Percentiles rank a stretch among this genome's conserved stretches.
Conservation (phyloP, 2,113 vertebrate species). For the Camelus dromedarius region DNA sequence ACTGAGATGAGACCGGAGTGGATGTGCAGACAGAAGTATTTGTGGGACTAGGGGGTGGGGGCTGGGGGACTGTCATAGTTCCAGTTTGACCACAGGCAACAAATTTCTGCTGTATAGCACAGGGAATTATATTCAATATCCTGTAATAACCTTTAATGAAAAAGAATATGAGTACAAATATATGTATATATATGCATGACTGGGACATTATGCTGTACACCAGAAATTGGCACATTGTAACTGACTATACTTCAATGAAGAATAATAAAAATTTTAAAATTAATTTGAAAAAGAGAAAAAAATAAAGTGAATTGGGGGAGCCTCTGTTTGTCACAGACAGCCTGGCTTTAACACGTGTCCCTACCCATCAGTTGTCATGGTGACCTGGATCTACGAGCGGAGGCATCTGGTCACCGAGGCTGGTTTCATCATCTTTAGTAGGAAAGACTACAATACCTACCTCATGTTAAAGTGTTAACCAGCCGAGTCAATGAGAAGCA, state of each 20-base stretch:
- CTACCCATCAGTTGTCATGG: neutral
- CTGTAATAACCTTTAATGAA: no score
- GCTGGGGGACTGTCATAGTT: neutral
- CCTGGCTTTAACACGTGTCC: neutral
- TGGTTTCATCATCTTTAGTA: neutral
- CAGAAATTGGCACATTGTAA: no score
- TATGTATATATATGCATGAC: no score
- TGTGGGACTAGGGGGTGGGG: no score
- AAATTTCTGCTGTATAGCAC: no score
- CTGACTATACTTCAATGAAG: no score
- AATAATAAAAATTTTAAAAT: no score
- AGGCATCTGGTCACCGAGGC: neutral
- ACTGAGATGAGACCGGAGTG: neutral
- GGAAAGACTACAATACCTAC: neutral
- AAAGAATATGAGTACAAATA: no score
- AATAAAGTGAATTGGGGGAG: neutral
- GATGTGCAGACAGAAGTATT: neutral
- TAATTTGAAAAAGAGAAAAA: no score
- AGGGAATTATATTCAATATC: no score
- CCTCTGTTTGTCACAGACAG: neutral
- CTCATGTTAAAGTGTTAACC: neutral
- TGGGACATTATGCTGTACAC: no score
- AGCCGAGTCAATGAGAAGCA: neutral
- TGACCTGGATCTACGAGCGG: neutral
- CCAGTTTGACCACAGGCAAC: neutral